Evolutionary conservation across 2,113 vertebrate species (phyloP).

Genomic region (Oenanthe oenanthe): DNA sequence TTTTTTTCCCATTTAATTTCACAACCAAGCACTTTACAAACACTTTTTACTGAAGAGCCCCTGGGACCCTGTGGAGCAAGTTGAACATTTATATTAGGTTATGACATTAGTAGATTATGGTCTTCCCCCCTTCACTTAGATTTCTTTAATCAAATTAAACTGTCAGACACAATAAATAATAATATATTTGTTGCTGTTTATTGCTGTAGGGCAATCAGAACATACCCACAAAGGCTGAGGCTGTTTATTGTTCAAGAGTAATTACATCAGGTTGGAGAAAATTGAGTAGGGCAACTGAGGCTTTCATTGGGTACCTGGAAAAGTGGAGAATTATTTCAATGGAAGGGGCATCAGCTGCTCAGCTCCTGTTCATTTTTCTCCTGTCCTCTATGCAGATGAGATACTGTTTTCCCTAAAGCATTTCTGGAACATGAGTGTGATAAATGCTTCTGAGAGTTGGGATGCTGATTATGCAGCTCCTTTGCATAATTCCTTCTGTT

Average conservation of each 20-base stretch:
- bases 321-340: background rate
- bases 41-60: background rate
- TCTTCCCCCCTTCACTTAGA: background rate
- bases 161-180: background rate
- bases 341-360: background rate
- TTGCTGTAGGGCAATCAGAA: background rate
- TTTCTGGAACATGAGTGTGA: background rate
- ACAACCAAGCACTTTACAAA: background rate
- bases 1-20: background rate
- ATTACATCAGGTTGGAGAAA: background rate
- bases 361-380: background rate
- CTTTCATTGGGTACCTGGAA: background rate
- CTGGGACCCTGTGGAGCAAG: background rate
- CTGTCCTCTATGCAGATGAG: background rate
- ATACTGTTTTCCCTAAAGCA: background rate
- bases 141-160: background rate
- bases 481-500: background rate
- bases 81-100: background rate
- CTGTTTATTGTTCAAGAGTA: background rate
- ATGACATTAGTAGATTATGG: background rate
- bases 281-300: background rate
- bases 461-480: background rate
- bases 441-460: background rate
- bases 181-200: background rate
- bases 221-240: background rate